These are phyloP conservation scores for Drosophila kanapiae DNA, from an alignment of 1,140 invertebrate species.

Conservation along the genomic window DNA sequence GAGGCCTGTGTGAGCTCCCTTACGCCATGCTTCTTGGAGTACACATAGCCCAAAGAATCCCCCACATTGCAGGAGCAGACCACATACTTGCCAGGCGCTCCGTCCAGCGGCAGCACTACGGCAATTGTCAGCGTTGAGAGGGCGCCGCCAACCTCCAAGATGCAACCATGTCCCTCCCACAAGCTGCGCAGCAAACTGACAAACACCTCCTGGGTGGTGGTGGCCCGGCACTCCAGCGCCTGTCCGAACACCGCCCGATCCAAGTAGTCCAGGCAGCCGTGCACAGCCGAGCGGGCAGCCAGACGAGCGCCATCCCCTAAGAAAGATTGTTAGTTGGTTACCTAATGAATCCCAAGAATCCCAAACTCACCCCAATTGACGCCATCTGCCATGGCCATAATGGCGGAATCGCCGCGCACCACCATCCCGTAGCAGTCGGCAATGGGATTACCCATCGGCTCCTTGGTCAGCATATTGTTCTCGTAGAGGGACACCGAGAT, in stretches of 20 bases:
- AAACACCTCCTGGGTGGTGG: conserved; percentile 89
- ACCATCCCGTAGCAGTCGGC: conserved; percentile 96
- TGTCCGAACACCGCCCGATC: conserved; percentile 90
- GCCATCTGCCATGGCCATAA: conserved; percentile 95
- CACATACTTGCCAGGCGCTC: conserved; percentile 87
- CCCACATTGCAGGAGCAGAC: conserved; percentile 97
- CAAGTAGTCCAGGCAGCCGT: conserved; percentile 94
- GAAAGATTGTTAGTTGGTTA: neutral
- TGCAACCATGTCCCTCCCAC: conserved; percentile 94
- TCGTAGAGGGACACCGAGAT: conserved; percentile 92
- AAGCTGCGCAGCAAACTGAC: conserved; percentile 92
- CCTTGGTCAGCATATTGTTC: conserved; percentile 91
- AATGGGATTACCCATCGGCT: conserved; percentile 94
- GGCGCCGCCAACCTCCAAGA: conserved; percentile 94
- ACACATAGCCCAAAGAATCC: conserved; percentile 95
- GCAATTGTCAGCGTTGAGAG: conserved; percentile 95
- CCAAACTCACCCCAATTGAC: conserved; percentile 95
- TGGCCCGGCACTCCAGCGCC: conserved; percentile 67
- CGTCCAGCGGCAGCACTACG: conserved; percentile 89
- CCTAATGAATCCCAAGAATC: too few species aligned
- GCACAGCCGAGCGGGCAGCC: conserved; percentile 95
- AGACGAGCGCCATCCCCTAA: conserved; percentile 92
- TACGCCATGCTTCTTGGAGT: conserved; percentile 91
- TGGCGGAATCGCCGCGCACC: conserved; percentile 91
- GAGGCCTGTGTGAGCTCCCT: conserved; percentile 92